Percentiles rank a stretch among this genome's conserved stretches.
Conservation (phyloP, 1,140 invertebrate species). For the Brachionus paranguensis region DNA sequence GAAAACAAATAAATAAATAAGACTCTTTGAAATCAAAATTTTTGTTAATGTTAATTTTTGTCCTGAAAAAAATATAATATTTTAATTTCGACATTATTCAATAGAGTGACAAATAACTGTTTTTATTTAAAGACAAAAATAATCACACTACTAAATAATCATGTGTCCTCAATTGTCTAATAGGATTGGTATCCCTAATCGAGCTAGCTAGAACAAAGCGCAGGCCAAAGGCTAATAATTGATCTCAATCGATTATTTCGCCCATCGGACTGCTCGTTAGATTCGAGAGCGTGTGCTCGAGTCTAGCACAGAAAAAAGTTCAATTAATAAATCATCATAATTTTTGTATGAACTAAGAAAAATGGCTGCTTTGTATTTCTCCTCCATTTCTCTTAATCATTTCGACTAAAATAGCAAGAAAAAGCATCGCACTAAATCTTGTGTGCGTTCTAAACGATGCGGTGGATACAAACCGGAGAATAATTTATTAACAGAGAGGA, state of each 20-base stretch:
- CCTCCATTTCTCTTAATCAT: slow-evolving; percentile 1
- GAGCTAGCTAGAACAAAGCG: neutral
- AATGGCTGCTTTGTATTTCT: slow-evolving; percentile 24
- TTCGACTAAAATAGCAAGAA: neutral
- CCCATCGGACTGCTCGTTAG: neutral
- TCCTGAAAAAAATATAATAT: no score
- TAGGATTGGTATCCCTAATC: neutral
- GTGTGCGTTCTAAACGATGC: neutral
- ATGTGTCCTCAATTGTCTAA: neutral
- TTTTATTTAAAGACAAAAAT: neutral
- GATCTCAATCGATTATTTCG: neutral
- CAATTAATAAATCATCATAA: slow-evolving; percentile 16
- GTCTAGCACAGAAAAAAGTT: slow-evolving; percentile 7
- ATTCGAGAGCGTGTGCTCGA: neutral
- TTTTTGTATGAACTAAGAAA: neutral
- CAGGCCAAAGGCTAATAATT: neutral
- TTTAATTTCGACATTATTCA: neutral
- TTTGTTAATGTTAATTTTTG: neutral
- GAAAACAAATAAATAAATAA: no score
- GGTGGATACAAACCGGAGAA: neutral
- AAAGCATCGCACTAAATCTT: neutral
- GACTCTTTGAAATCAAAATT: neutral
- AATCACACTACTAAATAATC: neutral
- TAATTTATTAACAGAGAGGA: neutral
- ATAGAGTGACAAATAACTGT: neutral